These are phyloP conservation scores for Lithophane ornitopus DNA, from an alignment of 2,888 invertebrate species.

Conservation along the genomic window DNA sequence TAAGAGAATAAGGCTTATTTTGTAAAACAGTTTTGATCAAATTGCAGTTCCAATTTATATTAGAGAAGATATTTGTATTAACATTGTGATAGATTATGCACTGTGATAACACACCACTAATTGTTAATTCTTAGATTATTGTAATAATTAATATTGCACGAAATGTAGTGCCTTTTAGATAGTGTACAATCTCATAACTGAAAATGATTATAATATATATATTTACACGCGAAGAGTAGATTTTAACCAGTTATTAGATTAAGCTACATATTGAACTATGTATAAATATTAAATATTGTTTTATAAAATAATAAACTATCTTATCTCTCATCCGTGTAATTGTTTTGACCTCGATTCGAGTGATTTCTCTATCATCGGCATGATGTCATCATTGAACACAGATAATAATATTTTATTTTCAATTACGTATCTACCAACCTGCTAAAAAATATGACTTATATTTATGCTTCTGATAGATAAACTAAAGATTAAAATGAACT, in stretches of 20 bases:
- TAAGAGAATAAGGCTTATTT: conserved; percentile 22
- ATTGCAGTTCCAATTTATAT: conserved; percentile 10
- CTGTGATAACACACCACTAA: conserved; percentile 53
- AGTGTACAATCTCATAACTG: conserved; percentile 25
- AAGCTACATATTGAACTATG: conserved; percentile 38
- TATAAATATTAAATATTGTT: conserved; percentile 38
- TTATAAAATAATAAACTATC: conserved; percentile 35
- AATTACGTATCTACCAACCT: not conserved
- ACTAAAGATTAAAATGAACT: no score
- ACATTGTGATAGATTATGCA: conserved; percentile 51
- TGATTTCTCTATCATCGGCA: not conserved
- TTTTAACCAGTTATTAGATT: conserved; percentile 25
- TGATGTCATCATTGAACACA: conserved; percentile 5
- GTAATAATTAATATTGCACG: conserved; percentile 32
- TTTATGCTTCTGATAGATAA: not conserved
- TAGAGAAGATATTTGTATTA: conserved; percentile 24
- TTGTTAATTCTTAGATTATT: conserved; percentile 30
- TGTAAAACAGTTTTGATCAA: conserved; percentile 30
- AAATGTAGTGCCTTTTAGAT: conserved; percentile 48
- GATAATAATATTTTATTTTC: not conserved
- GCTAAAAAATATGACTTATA: not conserved
- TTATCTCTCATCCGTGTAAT: conserved; percentile 30
- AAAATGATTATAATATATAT: conserved; percentile 2
- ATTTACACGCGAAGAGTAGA: conserved; percentile 27
- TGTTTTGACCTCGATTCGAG: conserved; percentile 27